Evolutionary conservation across 1,140 invertebrate genomes (phyloP).

Genomic region (Eueides isabella): DNA sequence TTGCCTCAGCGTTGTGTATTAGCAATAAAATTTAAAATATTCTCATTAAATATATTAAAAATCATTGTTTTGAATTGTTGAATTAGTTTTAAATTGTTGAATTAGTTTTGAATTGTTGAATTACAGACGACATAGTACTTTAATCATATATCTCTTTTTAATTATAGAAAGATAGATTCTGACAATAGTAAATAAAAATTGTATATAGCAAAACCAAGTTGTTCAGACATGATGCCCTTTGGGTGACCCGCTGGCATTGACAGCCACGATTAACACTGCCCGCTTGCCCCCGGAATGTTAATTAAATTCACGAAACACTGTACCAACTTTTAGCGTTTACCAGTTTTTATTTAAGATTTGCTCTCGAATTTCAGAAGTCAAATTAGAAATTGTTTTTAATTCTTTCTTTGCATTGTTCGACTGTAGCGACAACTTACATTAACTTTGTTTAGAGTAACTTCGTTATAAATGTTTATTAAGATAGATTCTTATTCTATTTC

Average conservation of each 20-base stretch:
- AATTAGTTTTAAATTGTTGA: no score
- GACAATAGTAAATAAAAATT: background rate
- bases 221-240: conserved; percentile 39
- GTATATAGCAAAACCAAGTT: conserved; percentile 17
- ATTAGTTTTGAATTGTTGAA: no score
- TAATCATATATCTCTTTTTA: background rate
- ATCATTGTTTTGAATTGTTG: no score
- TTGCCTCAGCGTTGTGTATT: no score
- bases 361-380: conserved; percentile 20
- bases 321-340: conserved; percentile 55
- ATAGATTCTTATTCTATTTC: background rate
- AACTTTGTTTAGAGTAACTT: background rate
- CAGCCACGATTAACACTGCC: conserved; percentile 58
- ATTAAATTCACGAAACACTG: conserved; percentile 64
- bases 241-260: conserved; percentile 57
- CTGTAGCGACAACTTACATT: background rate
- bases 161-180: background rate
- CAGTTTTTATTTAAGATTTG: conserved; percentile 46
- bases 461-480: background rate
- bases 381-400: conserved; percentile 33
- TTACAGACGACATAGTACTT: no score
- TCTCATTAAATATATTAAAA: no score
- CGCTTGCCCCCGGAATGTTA: conserved; percentile 58
- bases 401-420: conserved; percentile 5
- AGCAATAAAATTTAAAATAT: no score